These are phyloP conservation scores for Drosophila bunnanda DNA, from an alignment of 2,888 invertebrate genomes.

Conservation along the genomic window DNA sequence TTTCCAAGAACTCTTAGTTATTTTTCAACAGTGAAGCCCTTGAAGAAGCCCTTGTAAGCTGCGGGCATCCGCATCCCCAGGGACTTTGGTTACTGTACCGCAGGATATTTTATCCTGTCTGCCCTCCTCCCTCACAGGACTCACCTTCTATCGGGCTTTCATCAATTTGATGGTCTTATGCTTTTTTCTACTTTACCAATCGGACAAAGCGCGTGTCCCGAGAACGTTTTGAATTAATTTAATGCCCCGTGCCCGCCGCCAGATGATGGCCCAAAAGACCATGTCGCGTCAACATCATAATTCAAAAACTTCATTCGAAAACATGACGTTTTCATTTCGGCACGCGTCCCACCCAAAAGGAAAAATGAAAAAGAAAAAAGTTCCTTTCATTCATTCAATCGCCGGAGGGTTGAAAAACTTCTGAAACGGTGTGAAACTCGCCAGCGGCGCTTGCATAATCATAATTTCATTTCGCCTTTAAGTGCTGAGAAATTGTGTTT, in stretches of 20 bases:
- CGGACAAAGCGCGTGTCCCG: slow-evolving; percentile 76
- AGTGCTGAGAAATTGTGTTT: slow-evolving; percentile 75
- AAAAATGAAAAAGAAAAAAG: slow-evolving; percentile 7
- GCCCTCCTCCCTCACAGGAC: slow-evolving; percentile 20
- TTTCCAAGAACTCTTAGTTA: neutral
- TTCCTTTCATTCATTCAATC: slow-evolving; percentile 14
- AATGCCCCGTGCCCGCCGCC: slow-evolving; percentile 61
- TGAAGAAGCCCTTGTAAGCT: slow-evolving; percentile 47
- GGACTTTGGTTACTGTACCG: slow-evolving; percentile 60
- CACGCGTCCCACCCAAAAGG: slow-evolving; percentile 55
- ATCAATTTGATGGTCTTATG: slow-evolving; percentile 54
- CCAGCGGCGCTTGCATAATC: slow-evolving; percentile 63
- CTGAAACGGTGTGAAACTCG: slow-evolving; percentile 65
- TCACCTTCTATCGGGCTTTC: slow-evolving; percentile 68
- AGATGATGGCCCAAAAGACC: slow-evolving; percentile 48
- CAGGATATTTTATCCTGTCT: slow-evolving; percentile 25
- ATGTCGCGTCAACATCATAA: slow-evolving; percentile 73
- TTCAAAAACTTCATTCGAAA: slow-evolving; percentile 80
- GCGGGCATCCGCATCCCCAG: slow-evolving; percentile 63
- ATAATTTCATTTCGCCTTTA: slow-evolving; percentile 70
- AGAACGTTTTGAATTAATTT: slow-evolving; percentile 81
- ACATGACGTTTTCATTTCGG: slow-evolving; percentile 78
- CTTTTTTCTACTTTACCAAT: slow-evolving; percentile 65
- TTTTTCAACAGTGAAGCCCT: slow-evolving; percentile 17
- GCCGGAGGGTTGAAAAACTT: slow-evolving; percentile 57